Evolutionary conservation across 2,797 vertebrate species (phyloP).

Genomic region (Atherinosoma microstoma): DNA sequence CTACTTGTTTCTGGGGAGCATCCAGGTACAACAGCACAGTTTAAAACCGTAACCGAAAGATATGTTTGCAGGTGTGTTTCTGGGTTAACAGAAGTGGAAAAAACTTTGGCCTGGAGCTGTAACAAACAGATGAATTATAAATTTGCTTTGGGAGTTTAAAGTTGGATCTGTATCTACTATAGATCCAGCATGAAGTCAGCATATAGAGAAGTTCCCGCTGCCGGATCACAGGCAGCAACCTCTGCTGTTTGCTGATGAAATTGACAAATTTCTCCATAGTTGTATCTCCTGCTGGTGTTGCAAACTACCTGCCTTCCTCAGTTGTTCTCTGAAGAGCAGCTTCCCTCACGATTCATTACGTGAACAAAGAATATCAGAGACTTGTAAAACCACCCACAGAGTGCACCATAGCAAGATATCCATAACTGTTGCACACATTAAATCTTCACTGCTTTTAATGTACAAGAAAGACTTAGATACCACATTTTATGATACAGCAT

Average conservation of each 20-base stretch:
- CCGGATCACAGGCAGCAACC: constrained; percentile 25
- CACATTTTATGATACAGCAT: background rate
- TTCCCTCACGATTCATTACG: constrained; percentile 42
- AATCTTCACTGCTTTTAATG: constrained; percentile 1
- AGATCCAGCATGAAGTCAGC: background rate
- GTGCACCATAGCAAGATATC: constrained; percentile 13
- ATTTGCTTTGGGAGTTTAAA: background rate
- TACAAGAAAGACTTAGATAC: background rate
- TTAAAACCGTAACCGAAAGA: too few relatives aligned
- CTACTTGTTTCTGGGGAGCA: too few relatives aligned
- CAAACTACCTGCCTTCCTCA: constrained; percentile 20
- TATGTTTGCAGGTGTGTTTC: too few relatives aligned
- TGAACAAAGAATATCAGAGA: constrained; percentile 35
- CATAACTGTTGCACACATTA: background rate
- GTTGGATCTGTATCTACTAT: constrained; percentile 2
- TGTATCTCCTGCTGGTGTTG: constrained; percentile 28
- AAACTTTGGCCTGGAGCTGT: background rate
- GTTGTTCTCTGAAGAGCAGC: constrained; percentile 47
- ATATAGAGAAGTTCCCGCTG: constrained; percentile 16
- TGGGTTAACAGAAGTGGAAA: too few relatives aligned
- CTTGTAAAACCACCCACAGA: constrained; percentile 36
- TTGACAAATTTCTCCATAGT: constrained; percentile 46
- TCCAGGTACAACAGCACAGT: too few relatives aligned
- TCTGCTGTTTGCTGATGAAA: constrained; percentile 36
- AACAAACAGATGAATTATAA: background rate